Evolutionary conservation across 2,888 invertebrate species (phyloP), one percentile per base, ranked within the genome.

Genomic region (Cylindroiulus punctatus): DNA sequence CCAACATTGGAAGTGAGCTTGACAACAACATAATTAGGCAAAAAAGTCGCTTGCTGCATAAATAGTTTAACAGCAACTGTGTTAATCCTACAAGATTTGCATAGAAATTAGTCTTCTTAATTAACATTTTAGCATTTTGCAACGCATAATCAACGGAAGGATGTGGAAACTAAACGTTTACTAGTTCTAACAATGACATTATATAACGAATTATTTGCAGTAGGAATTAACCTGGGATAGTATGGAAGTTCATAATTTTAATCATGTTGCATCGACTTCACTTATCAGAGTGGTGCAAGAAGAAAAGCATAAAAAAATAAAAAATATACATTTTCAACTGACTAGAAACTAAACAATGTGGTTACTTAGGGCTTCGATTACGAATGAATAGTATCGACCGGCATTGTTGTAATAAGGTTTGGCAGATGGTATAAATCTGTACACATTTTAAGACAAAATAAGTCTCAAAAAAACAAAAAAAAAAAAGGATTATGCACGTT

Each of bases 341-440:
- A 76, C 76, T 76, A 76, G 76, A 76, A 76, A 30, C 76, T 76
- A 76, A 76, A 76, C 76, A 76, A 76, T 30, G 76, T 76, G 30
- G 76, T 17, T 30, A 65, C 65, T 10, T 65, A 65, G 65, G 65
- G 65, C 26, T 65, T 65, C 65, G 22, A 12, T 65, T 26, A 65
- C n/a, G 65, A 65, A 65, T 65, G 10, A 65, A 65, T 65, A 65
- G 65, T 65, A n/a, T n/a, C n/a, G 65, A 76, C 76, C 76, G 14
- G 30, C 76, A 76, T 76, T 76, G 76, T 76, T 26, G 22, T 76
- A 26, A 76, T 26, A 22, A 76, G 76, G 76, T 76, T 76, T 76
- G 76, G 76, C 76, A 76, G 26, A 76, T 14, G 14, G 76, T 52
- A 30, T 26, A 76, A 76, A 30, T 30, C 30, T 76, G 76, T 76